Evolutionary conservation across 2,113 vertebrate genomes (phyloP).

Genomic region (Phalacrocorax brasilianus): DNA sequence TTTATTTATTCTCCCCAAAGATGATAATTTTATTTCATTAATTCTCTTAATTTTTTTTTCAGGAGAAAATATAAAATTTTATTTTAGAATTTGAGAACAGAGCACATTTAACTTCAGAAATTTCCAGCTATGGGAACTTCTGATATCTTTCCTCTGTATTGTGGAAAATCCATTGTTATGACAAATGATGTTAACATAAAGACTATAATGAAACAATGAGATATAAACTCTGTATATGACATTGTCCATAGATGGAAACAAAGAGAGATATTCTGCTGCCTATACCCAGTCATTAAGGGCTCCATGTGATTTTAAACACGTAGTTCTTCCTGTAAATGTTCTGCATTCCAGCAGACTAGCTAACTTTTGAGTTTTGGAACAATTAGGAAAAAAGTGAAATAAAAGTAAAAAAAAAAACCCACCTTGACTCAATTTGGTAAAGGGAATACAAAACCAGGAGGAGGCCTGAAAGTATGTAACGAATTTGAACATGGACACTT

Average conservation of each 20-base stretch:
- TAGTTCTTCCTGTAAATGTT: not conserved
- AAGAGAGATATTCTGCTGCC: not conserved
- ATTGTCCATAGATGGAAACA: not conserved
- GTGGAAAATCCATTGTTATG: not conserved
- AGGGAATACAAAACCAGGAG: not conserved
- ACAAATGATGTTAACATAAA: not conserved
- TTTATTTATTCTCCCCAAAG: not conserved
- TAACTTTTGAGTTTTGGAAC: not conserved
- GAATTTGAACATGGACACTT: fast-evolving
- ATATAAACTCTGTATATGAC: not conserved
- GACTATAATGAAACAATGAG: not conserved
- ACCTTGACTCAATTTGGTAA: not conserved
- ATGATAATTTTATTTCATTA: not conserved
- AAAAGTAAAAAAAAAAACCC: not conserved
- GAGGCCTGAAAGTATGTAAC: not conserved
- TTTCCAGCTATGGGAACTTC: not conserved
- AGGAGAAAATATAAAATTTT: not conserved
- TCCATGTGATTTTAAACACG: not conserved
- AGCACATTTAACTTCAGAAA: not conserved
- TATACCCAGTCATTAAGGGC: not conserved
- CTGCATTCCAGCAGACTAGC: not conserved
- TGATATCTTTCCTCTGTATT: not conserved
- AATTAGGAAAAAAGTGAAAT: not conserved
- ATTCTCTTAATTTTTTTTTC: not conserved
- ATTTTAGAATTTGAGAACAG: not conserved